Evolutionary conservation across 2,888 invertebrate species (phyloP), one percentile per base, ranked within the genome.

Genomic region (Aleiodes testaceus): DNA sequence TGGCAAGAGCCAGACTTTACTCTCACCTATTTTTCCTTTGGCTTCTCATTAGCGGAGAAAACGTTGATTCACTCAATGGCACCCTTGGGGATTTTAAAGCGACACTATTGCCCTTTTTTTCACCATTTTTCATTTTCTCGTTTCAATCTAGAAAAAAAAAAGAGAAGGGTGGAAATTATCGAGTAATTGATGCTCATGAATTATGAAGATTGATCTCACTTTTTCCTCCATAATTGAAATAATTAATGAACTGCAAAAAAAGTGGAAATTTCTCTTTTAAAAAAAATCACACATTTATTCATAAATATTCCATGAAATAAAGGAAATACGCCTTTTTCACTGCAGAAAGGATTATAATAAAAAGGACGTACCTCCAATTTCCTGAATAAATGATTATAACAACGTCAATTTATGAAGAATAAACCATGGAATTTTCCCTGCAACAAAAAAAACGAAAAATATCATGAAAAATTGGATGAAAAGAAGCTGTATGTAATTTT

Each of bases 61-160:
- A 52, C 52, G 52, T 52, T 52, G 52, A 52, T 52, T 52, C 52
- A 52, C 52, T 52, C 52, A 52, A 52, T 52, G 52, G 52, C 52
- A 22, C 52, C 50, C 52, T 52, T 12, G 22, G 22, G 52, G 20
- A 52, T 52, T 52, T 52, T 52, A 52, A 22, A 52, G 12, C 20
- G 12, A 9, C 22, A 22, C 52, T 52, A 26, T 52, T 52, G 52
- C 52, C 26, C 52, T 52, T 52, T 52, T 22, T 22, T 6, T 36
- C 36, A 36, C 11, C 36, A 36, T 11, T 36, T 36, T 36, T 36
- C 36, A 36, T 36, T 36, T 11, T 36, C 9, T 36, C 36, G 7
- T 36, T 36, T 36, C 36, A 36, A 36, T 9, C 36, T 11, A 36
- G 9, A 1, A 9, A n/a, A 9, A 20, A 20, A 12, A 11, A 20